Percentiles rank a stretch among this genome's conserved stretches.
Conservation (phyloP, 2,888 invertebrate genomes). For the Diplazon laetatorius region DNA sequence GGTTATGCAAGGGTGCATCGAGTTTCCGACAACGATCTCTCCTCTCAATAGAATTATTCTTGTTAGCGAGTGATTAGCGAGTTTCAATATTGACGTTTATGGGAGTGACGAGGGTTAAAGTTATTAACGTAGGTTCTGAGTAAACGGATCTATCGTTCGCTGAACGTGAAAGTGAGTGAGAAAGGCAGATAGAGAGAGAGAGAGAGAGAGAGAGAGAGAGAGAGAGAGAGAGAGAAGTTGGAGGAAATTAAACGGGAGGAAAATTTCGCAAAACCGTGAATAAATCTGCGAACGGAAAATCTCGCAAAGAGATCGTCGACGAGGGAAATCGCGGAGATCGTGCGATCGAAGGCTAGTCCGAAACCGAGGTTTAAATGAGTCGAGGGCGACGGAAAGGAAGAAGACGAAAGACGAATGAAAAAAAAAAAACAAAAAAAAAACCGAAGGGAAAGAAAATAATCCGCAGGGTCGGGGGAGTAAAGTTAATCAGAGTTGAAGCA, state of each 20-base stretch:
- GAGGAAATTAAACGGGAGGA: conserved; percentile 26
- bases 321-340: too few species aligned
- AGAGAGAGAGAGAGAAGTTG: background rate
- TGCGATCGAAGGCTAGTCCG: too few species aligned
- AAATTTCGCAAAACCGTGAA: conserved; percentile 24
- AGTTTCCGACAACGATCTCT: conserved; percentile 25
- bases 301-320: conserved; percentile 12
- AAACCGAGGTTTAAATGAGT: too few species aligned
- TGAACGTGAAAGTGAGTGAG: too few species aligned
- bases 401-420: conserved; percentile 23
- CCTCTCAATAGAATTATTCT: conserved; percentile 43
- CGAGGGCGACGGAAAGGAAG: background rate
- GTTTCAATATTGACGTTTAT: conserved; percentile 37
- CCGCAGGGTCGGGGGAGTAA: conserved; percentile 64
- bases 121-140: conserved; percentile 46
- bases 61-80: conserved; percentile 49
- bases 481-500: conserved; percentile 78
- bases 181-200: too few species aligned
- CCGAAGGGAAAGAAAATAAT: conserved; percentile 25
- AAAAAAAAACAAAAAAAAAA: conserved; percentile 27
- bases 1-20: conserved; percentile 33
- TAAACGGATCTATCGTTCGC: conserved; percentile 48
- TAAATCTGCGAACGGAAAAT: conserved; percentile 32
- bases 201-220: background rate
- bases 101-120: conserved; percentile 37